Conservation (phyloP, 2,113 vertebrate species). For the Vulpes vulpes region DNA sequence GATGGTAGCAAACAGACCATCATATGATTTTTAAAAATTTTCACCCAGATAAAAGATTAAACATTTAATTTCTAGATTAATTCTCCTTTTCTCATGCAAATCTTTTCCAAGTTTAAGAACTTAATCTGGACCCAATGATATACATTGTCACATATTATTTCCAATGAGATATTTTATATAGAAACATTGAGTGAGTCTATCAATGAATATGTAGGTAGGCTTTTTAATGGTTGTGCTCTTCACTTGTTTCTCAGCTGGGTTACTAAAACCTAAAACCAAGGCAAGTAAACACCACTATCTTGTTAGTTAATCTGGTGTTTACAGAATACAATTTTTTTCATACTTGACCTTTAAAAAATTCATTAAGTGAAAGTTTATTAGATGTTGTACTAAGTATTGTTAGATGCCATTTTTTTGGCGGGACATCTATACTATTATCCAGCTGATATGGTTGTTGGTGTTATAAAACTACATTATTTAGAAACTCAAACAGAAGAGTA, state of each 20-base stretch:
- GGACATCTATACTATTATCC: neutral
- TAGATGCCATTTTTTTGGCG: neutral
- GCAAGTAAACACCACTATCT: neutral
- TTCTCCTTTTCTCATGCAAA: neutral
- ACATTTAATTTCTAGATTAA: neutral
- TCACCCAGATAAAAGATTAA: neutral
- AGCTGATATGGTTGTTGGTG: neutral
- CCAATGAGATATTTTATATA: neutral
- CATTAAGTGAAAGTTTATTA: neutral
- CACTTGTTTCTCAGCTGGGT: neutral
- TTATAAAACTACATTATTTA: slow-evolving; percentile 34
- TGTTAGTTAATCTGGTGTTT: neutral
- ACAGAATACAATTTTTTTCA: neutral
- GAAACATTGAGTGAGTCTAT: neutral
- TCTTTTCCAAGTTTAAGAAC: neutral
- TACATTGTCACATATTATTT: neutral
- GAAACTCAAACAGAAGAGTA: neutral
- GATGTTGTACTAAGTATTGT: neutral
- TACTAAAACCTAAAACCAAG: neutral
- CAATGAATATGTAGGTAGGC: neutral
- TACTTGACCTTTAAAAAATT: neutral
- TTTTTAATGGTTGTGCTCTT: neutral
- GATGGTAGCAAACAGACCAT: slow-evolving; percentile 7
- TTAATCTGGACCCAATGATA: neutral
- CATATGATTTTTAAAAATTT: neutral